Base-by-base conservation (phyloP, 2,888 invertebrate genomes). In the Galeopsomyia nigrocyanea region DNA sequence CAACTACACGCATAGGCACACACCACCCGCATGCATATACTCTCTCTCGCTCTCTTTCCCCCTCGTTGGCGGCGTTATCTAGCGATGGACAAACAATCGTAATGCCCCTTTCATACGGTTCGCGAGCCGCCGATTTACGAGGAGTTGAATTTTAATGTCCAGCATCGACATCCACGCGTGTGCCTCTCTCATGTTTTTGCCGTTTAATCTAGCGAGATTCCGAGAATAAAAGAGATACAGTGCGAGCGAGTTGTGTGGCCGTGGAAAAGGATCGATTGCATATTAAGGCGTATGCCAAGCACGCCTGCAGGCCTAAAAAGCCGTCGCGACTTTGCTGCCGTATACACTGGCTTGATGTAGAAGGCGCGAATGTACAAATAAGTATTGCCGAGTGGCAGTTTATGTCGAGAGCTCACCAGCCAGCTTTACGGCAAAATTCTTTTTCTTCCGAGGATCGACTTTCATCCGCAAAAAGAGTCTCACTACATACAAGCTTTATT, bases 101-200 rank as follows among this genome's bases (percentile, higher is more conserved):
- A 79, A 80, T 79, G 77, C 78, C 77, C 78, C 79, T 80, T 80
- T 80, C 77, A 79, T 79, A 76, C 60, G 78, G 76, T 73, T 60
- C 56, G 55, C n/a, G 16, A 39, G 53, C 6, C 49, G 17, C 56
- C 19, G 39, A 51, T n/a, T 50, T 61, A 47, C 61, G 63, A 31
- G 31, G 39, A 47, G 53, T 39, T 39, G 7, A 19, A 17, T 53
- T 19, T 21, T 53, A 53, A 17, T 9, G 17, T 9, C 17, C 53
- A 51, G 14, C 50, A 50, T 16, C 51, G 17, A 17, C 51, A 51
- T 2, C 10, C 51, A 51, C 51, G 17, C 51, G 51, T 7, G 31
- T 7, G 31, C 7, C 31, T 31, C n/a, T n/a, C n/a, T n/a, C n/a
- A 31, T 31, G 31, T 31, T 31, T 31, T 31, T 31, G 31, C 31